These are phyloP conservation scores for Steinernema scapterisci DNA, from an alignment of 2,888 invertebrate species.

Conservation along the genomic window DNA sequence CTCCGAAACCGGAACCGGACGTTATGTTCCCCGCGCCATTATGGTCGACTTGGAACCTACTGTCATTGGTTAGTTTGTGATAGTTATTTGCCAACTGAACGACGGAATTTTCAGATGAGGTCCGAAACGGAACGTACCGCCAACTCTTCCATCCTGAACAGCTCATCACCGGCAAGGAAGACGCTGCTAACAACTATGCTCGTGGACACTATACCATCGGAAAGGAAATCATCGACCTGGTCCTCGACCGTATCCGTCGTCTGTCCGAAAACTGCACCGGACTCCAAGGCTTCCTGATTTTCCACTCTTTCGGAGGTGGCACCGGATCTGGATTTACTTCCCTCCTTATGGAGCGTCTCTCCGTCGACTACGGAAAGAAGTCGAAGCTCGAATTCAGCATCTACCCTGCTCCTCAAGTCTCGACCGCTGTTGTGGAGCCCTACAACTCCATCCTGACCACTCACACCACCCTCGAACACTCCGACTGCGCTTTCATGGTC, in stretches of 20 bases:
- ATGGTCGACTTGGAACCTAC: conserved; percentile 63
- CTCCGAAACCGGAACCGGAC: conserved; percentile 75
- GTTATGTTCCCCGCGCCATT: conserved; percentile 72
- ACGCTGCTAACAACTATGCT: conserved; percentile 69
- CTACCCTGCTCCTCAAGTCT: conserved; percentile 85
- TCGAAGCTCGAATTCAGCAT: conserved; percentile 81
- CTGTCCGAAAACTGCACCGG: conserved; percentile 50
- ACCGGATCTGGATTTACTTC: conserved; percentile 87
- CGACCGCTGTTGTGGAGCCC: conserved; percentile 90
- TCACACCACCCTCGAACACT: conserved; percentile 89
- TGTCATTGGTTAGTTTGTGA: conserved; percentile 49
- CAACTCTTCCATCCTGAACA: conserved; percentile 68
- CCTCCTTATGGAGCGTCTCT: conserved; percentile 82
- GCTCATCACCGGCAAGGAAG: conserved; percentile 69
- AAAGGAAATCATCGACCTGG: conserved; percentile 75
- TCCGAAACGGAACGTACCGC: conserved; percentile 80
- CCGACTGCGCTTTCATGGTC: conserved; percentile 89
- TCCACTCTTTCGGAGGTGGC: conserved; percentile 73
- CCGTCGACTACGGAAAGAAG: conserved; percentile 74
- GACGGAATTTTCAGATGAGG: conserved; percentile 75
- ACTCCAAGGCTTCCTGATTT: conserved; percentile 79
- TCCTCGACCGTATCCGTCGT: conserved; percentile 76
- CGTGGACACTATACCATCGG: conserved; percentile 78
- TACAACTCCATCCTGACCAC: conserved; percentile 95
- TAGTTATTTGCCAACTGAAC: too few relatives aligned